These are phyloP conservation scores for Phrynocephalus guinanensis DNA, from an alignment of 2,797 vertebrate species.

Conservation along the genomic window DNA sequence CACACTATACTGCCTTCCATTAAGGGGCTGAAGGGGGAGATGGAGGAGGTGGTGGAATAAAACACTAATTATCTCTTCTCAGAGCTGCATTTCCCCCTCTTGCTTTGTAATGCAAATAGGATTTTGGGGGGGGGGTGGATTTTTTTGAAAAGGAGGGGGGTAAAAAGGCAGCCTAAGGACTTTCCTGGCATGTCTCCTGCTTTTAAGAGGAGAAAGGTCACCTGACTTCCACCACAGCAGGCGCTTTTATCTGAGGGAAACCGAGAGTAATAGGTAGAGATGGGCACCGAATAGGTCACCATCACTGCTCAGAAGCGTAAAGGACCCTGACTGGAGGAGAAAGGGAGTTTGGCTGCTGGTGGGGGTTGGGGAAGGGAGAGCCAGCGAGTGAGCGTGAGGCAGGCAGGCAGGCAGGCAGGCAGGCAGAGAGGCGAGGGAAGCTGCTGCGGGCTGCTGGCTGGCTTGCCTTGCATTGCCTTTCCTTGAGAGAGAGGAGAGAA, in stretches of 20 bases:
- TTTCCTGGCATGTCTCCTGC: conserved; percentile 60
- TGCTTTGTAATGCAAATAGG: conserved; percentile 76
- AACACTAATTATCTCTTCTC: conserved; percentile 61
- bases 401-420: background rate
- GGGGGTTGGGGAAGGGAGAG: conserved; percentile 67
- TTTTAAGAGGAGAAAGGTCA: conserved; percentile 67
- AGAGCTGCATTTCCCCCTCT: conserved; percentile 53
- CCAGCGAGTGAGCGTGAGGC: conserved; percentile 1
- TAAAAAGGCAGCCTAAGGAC: conserved; percentile 37
- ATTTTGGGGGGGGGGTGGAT: conserved; percentile 38
- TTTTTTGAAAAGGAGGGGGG: background rate
- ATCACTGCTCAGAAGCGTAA: conserved; percentile 67
- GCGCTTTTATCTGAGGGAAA: conserved; percentile 23
- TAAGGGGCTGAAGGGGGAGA: conserved; percentile 51
- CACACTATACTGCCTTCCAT: conserved; percentile 29
- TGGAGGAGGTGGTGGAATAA: conserved; percentile 44
- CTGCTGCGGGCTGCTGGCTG: conserved; percentile 48
- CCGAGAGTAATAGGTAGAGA: conserved; percentile 65
- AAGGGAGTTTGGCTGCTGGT: conserved; percentile 61
- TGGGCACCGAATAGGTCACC: conserved; percentile 59
- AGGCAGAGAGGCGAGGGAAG: conserved; percentile 20
- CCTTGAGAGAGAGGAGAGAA: conserved; percentile 71
- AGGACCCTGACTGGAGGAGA: conserved; percentile 64
- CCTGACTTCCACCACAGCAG: conserved; percentile 72
- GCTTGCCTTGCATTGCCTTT: conserved; percentile 78